Evolutionary conservation across 92 coral and sea anemone genomes (phyloP), one percentile per base, ranked within the genome.

Genomic region (Hydrozoanthus gracilis): DNA sequence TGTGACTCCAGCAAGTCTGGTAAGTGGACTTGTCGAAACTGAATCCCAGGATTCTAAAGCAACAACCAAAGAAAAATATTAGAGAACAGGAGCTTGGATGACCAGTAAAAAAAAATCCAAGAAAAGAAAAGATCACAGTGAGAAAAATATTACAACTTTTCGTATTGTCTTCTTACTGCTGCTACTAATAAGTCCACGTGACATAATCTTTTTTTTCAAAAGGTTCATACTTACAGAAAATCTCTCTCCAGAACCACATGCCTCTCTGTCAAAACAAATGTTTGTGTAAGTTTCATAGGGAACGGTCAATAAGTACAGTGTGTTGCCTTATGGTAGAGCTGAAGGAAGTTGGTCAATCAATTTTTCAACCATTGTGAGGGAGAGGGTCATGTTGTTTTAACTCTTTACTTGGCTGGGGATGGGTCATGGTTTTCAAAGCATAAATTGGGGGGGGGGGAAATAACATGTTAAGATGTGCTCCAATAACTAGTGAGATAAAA

Each of bases 1-100:
- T 71, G 87, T 44, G 71, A 71, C 52, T 83, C 79, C 87, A 83
- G 79, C 87, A 83, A 83, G 79, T 69, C 17, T 35, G 54, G 87
- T 71, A 71, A 78, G 54, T 85, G 75, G 82, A 85, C 82, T 56
- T 85, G 88, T 85, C 65, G 72, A 70, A 44, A 85, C 88, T 85
- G 71, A 82, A 85, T 85, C 88, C 88, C 73, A 85, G 88, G 88
- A 85, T 54, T 27, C 82, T 83, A 71, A 83, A 83, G 78, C 78
- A 83, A 69, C 87, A 83, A 71, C 87, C 87, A 83, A 83, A 44
- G 44, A 54, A 70, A 39, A 71, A 49, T 83, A 14, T 83, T 70
- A 83, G 87, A 67, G 71, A 0, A 83, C 70, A 83, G 70, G 49
- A 71, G 55, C 78, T 78, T 71, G 87, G 39, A 27, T 27, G 0